phyloP scores from a whole-genome alignment of 2,113 vertebrate genomes.

The Campylorhamphus procurvoides region DNA sequence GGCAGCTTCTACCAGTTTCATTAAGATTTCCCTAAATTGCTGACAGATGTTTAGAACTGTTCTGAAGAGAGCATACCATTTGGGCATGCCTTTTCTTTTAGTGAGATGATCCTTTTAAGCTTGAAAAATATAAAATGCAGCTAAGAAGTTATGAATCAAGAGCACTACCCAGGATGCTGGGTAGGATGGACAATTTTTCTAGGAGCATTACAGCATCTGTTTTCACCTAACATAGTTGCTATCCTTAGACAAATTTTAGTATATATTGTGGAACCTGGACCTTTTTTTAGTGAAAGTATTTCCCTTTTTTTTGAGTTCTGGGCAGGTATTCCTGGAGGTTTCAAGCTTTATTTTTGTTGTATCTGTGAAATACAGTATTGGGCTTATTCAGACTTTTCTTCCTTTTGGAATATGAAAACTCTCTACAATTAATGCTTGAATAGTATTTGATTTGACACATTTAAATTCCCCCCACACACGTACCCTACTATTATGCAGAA shows the following conservation, averaged over 20 bases:
- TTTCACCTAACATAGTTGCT: neutral
- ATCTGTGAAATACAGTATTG: neutral
- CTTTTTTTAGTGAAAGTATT: neutral
- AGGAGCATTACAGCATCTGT: neutral
- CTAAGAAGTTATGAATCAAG: neutral
- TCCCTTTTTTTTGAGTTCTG: neutral
- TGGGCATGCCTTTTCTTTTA: neutral
- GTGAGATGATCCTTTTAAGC: neutral
- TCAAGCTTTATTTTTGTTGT: neutral
- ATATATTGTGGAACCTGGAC: neutral
- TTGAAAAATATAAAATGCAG: neutral
- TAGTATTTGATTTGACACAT: constrained; percentile 33
- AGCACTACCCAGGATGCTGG: neutral
- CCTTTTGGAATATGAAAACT: neutral
- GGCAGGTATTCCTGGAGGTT: neutral
- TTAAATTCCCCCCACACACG: neutral
- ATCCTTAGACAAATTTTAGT: neutral
- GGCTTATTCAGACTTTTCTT: neutral
- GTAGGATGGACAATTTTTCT: neutral
- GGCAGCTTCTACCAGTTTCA: neutral
- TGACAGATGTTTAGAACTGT: neutral
- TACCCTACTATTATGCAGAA: neutral
- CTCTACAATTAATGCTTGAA: neutral
- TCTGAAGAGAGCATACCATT: neutral
- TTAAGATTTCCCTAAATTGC: neutral